These are phyloP conservation scores for Dendroctonus valens DNA, from an alignment of 1,140 invertebrate species.

Conservation along the genomic window DNA sequence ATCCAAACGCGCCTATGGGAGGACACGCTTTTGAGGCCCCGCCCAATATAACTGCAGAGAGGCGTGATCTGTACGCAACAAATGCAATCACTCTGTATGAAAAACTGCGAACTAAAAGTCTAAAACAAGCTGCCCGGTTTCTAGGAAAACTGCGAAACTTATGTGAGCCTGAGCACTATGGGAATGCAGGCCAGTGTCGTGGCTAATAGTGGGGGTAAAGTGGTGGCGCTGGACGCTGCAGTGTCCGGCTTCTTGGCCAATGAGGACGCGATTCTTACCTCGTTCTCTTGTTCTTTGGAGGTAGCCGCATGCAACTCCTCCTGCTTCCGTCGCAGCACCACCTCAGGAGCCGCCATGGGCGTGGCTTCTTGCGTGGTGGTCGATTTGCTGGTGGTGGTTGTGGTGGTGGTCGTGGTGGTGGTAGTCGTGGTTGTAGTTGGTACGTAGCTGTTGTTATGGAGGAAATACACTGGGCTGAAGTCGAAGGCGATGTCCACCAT, in stretches of 20 bases:
- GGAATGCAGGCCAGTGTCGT: neutral
- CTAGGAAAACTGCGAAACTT: conserved; percentile 8
- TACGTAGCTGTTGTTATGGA: conserved; percentile 70
- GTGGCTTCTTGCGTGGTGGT: conserved; percentile 53
- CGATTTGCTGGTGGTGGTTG: conserved; percentile 59
- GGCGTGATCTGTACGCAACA: too few relatives aligned
- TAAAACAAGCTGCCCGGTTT: neutral
- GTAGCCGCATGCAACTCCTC: conserved; percentile 18
- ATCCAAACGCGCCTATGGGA: too few relatives aligned
- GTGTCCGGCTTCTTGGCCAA: conserved; percentile 39
- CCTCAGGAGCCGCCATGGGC: conserved; percentile 28
- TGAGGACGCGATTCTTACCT: conserved; percentile 32
- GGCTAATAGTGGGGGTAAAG: neutral
- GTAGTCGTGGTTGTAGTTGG: conserved; percentile 74
- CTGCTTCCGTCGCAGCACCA: conserved; percentile 17
- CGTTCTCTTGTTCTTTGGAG: conserved; percentile 39
- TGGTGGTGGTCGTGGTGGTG: conserved; percentile 67
- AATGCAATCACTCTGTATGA: too few relatives aligned
- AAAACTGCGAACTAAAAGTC: too few relatives aligned
- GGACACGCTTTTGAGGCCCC: too few relatives aligned
- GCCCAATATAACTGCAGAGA: too few relatives aligned
- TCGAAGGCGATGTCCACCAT: conserved; percentile 65
- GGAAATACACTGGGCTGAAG: conserved; percentile 70
- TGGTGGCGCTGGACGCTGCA: conserved; percentile 5
- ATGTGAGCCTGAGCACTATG: conserved; percentile 10